phyloP scores from a whole-genome alignment of 2,113 vertebrate species.

The Limnothrissa miodon region DNA sequence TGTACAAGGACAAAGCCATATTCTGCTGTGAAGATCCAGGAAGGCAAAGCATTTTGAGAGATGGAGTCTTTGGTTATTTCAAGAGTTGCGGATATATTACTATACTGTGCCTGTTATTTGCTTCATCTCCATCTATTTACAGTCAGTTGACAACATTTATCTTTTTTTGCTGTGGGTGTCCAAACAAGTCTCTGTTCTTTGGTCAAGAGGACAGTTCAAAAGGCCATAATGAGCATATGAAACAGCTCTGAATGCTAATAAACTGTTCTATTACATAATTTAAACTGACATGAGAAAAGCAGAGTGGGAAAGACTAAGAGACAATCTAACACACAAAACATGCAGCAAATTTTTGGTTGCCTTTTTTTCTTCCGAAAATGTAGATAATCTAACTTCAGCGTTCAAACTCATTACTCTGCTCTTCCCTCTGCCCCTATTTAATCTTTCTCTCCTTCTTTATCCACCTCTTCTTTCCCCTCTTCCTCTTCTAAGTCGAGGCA shows the following conservation, averaged over 20 bases:
- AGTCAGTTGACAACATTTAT: slow-evolving; percentile 33
- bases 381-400: slow-evolving; percentile 3
- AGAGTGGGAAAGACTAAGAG: slow-evolving; percentile 41
- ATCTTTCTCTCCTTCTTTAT: slow-evolving; percentile 20
- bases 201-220: not conserved
- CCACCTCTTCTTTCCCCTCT: slow-evolving; percentile 7
- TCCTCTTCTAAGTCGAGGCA: not conserved
- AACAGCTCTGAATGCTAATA: slow-evolving; percentile 20
- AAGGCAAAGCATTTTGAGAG: slow-evolving; percentile 26
- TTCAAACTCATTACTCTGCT: not conserved
- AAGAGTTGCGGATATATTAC: slow-evolving; percentile 46
- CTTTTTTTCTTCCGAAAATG: slow-evolving; percentile 44
- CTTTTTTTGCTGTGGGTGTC: not conserved
- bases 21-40: not conserved
- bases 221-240: not conserved
- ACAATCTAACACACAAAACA: slow-evolving; percentile 54
- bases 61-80: slow-evolving; percentile 28
- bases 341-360: slow-evolving; percentile 59
- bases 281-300: not conserved
- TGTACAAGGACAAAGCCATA: not conserved
- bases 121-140: slow-evolving; percentile 47
- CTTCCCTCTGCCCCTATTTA: not conserved
- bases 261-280: not conserved
- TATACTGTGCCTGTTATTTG: slow-evolving; percentile 45
- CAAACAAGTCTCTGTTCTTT: not conserved